phyloP scores from a whole-genome alignment of 2,888 invertebrate genomes.

The Panzeria rudis region DNA sequence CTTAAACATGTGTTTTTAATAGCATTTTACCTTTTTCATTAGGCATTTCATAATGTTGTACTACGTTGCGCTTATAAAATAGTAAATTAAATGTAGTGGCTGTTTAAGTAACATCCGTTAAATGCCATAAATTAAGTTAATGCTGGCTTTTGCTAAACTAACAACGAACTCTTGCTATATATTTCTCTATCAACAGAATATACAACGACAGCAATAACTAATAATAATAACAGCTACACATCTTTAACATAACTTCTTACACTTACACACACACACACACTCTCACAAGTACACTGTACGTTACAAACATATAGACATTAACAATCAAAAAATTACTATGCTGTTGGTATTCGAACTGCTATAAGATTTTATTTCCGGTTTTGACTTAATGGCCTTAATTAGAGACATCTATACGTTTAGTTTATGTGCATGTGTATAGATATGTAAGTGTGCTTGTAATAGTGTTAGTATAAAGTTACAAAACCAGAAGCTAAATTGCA shows the following conservation, averaged over 20 bases:
- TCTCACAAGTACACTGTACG: background rate
- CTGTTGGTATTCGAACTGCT: constrained; percentile 58
- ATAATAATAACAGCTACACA: constrained; percentile 53
- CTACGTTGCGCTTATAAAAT: constrained; percentile 28
- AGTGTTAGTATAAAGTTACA: constrained; percentile 10
- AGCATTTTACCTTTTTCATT: constrained; percentile 6
- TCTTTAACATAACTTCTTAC: constrained; percentile 44
- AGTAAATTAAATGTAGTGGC: constrained; percentile 64
- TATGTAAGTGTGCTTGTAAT: background rate
- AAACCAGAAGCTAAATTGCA: constrained; percentile 52
- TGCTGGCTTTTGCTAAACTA: constrained; percentile 46
- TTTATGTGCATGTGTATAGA: background rate
- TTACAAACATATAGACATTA: constrained; percentile 12
- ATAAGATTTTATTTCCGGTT: constrained; percentile 72
- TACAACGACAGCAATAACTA: constrained; percentile 37
- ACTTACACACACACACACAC: constrained; percentile 1
- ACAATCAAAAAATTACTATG: constrained; percentile 57
- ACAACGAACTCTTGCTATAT: background rate
- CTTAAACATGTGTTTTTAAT: constrained; percentile 23
- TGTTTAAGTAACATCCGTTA: constrained; percentile 70
- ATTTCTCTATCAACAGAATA: background rate
- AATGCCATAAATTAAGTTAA: constrained; percentile 71
- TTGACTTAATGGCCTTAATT: constrained; percentile 72
- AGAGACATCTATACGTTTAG: constrained; percentile 66
- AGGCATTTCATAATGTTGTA: background rate